A percentile compares a stretch with the other conserved stretches of the same genome.
phyloP scores from a whole-genome alignment of 2,888 invertebrate genomes.

The Thecocarcelia acutangulata region DNA sequence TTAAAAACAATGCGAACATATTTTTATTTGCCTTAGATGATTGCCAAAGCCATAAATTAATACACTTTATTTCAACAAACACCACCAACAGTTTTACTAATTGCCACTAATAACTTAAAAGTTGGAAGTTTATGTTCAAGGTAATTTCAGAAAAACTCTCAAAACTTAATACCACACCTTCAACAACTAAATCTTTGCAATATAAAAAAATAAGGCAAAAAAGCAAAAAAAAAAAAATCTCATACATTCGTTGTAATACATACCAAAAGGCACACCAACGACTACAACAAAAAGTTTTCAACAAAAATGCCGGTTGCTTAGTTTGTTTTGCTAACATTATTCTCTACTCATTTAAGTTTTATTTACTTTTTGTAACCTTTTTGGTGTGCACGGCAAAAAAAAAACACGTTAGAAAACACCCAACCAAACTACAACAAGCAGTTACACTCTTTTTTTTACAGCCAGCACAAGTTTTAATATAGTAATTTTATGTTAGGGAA shows the following conservation, averaged over 20 bases:
- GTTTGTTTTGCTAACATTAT: slow-evolving; percentile 67
- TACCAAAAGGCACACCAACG: not conserved
- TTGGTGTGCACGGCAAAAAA: not conserved
- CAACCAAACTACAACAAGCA: slow-evolving; percentile 19
- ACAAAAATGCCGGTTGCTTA: slow-evolving; percentile 60
- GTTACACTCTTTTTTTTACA: slow-evolving; percentile 1
- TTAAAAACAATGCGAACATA: no score
- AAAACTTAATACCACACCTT: slow-evolving; percentile 49
- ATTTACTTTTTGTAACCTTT: slow-evolving; percentile 14
- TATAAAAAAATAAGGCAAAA: slow-evolving; percentile 20
- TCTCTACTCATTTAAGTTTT: slow-evolving; percentile 40
- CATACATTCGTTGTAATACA: slow-evolving; percentile 1
- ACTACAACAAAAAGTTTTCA: not conserved
- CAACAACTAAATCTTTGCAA: slow-evolving; percentile 24
- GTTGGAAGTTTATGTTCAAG: slow-evolving; percentile 53
- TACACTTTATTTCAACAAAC: not conserved
- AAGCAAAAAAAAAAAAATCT: not conserved
- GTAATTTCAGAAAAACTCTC: slow-evolving; percentile 39
- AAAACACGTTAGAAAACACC: slow-evolving; percentile 10
- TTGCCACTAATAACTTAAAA: slow-evolving; percentile 53
- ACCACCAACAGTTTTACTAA: slow-evolving; percentile 37
- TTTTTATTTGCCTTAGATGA: no score
- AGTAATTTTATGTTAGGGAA: no score
- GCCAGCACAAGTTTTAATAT: not conserved
- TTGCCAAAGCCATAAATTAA: no score